Evolutionary conservation across 2,797 vertebrate genomes (phyloP).

Genomic region (Leptoclinus maculatus): DNA sequence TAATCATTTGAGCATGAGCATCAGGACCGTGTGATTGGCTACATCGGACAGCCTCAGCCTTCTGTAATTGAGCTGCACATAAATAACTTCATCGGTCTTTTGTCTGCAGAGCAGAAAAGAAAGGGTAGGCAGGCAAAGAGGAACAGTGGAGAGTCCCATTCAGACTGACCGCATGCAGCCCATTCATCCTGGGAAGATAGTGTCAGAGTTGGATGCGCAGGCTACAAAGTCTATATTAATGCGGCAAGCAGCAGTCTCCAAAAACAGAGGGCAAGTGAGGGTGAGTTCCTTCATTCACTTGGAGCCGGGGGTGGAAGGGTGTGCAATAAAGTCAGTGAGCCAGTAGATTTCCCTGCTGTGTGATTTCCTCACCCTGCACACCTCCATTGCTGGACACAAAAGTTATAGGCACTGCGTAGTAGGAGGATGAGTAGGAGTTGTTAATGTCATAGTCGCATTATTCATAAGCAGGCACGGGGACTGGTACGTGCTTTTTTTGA

Average conservation of each 20-base stretch:
- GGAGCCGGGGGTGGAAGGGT: constrained; percentile 25
- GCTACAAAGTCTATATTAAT: constrained; percentile 48
- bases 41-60: constrained; percentile 47
- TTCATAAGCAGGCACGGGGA: constrained; percentile 58
- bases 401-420: constrained; percentile 49
- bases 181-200: constrained; percentile 75
- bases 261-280: constrained; percentile 60
- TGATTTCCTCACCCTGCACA: constrained; percentile 62
- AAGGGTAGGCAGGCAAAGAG: constrained; percentile 44
- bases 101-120: constrained; percentile 47
- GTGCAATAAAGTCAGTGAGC: constrained; percentile 61
- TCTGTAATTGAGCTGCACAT: constrained; percentile 64
- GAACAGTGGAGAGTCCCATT: constrained; percentile 54
- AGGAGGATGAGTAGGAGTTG: constrained; percentile 67
- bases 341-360: constrained; percentile 68
- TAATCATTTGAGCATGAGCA: constrained; percentile 29
- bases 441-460: constrained; percentile 67
- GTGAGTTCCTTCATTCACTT: constrained; percentile 51
- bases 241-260: constrained; percentile 22
- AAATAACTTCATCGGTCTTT: constrained; percentile 69
- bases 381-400: constrained; percentile 62
- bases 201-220: constrained; percentile 54
- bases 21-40: constrained; percentile 22
- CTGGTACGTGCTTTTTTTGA: constrained; percentile 28
- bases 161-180: constrained; percentile 48